A percentile compares a stretch with the other conserved stretches of the same genome.
Conservation (phyloP, 2,888 invertebrate genomes). For the Euclidia mi region DNA sequence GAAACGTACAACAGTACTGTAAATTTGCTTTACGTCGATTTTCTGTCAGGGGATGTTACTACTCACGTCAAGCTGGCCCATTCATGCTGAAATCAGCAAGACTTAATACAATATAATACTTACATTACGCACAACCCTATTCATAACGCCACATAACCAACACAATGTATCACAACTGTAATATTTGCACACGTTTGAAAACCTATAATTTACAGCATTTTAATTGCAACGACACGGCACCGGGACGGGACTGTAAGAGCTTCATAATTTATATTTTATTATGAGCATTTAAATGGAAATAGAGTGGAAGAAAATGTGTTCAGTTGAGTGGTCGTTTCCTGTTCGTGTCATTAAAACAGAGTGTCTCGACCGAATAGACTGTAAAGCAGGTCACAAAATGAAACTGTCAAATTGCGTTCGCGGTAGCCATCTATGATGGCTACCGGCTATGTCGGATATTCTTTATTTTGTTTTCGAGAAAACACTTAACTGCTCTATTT, state of each 20-base stretch:
- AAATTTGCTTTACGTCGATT: too few species aligned
- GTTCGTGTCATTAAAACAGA: not conserved
- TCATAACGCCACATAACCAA: conserved; percentile 10
- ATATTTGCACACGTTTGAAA: conserved; percentile 24
- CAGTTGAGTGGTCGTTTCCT: not conserved
- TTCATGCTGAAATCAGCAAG: too few species aligned
- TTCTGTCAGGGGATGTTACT: too few species aligned
- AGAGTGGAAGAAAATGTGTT: conserved; percentile 4
- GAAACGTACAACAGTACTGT: too few species aligned
- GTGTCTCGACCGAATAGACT: not conserved
- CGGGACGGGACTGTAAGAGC: conserved; percentile 26
- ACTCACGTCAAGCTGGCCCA: too few species aligned
- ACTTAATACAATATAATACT: too few species aligned
- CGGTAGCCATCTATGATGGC: too few species aligned
- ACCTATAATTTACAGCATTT: conserved; percentile 32
- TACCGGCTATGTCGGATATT: too few species aligned
- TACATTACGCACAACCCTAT: not conserved
- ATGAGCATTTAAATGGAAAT: conserved; percentile 9
- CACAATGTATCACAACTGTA: conserved; percentile 24
- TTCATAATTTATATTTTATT: conserved; percentile 7
- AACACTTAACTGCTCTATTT: too few species aligned
- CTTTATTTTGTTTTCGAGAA: too few species aligned
- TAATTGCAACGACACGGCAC: conserved; percentile 28
- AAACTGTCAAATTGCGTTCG: too few species aligned
- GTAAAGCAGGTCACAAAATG: not conserved